Evolutionary conservation across 2,113 vertebrate species (phyloP).

Genomic region (Anoura caudifer): DNA sequence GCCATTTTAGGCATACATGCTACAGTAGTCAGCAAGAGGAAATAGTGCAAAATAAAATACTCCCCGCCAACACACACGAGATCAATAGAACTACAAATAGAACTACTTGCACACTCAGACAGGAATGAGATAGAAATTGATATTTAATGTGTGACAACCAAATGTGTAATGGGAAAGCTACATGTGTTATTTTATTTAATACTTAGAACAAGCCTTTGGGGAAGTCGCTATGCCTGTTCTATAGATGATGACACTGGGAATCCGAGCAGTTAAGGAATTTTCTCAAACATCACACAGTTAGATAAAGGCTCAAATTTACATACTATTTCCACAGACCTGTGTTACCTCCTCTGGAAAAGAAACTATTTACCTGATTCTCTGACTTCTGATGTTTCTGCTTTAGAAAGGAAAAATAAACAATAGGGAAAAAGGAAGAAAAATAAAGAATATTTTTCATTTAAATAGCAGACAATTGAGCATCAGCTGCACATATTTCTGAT

Average conservation of each 20-base stretch:
- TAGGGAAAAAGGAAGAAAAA: background rate
- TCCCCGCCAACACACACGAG: background rate
- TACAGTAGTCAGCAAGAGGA: background rate
- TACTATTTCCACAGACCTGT: background rate
- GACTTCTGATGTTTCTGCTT: constrained; percentile 69
- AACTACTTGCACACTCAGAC: background rate
- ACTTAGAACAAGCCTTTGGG: background rate
- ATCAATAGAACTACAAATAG: background rate
- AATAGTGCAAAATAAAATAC: background rate
- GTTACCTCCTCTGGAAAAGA: background rate
- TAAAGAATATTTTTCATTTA: background rate
- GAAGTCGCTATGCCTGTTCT: background rate
- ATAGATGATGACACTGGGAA: background rate
- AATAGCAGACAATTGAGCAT: background rate
- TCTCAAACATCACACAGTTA: background rate
- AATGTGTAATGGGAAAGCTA: background rate
- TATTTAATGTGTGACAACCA: background rate
- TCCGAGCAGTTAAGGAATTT: background rate
- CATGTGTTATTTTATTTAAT: background rate
- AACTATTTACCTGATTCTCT: constrained; percentile 72
- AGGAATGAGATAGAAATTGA: background rate
- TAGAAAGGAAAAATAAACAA: constrained; percentile 13
- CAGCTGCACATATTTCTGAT: background rate
- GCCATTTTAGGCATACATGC: background rate
- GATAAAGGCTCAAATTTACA: background rate